Conservation (phyloP, 2,113 vertebrate genomes). For the Neodon shergylaensis region DNA sequence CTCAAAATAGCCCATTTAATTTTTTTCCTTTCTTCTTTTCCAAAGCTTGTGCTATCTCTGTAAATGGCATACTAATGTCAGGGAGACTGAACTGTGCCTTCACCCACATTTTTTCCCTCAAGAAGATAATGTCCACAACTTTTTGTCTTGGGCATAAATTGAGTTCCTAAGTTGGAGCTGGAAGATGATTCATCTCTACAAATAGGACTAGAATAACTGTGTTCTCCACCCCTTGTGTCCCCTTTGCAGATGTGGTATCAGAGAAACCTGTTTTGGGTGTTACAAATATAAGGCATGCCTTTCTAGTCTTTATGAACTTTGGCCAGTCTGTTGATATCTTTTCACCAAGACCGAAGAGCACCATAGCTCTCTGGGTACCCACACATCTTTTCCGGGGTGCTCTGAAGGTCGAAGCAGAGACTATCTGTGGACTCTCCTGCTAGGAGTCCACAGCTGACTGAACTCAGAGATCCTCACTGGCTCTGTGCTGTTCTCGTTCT, state of each 20-base stretch:
- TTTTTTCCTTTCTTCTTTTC: not conserved
- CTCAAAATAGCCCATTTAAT: not conserved
- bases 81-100: not conserved
- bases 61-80: not conserved
- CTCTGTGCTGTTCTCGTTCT: not conserved
- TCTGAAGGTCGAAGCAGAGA: not conserved
- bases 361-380: not conserved
- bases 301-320: not conserved
- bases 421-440: not conserved
- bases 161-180: not conserved
- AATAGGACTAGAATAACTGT: not conserved
- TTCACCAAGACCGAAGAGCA: not conserved
- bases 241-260: not conserved
- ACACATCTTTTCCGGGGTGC: not conserved
- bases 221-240: not conserved
- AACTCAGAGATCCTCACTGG: rapidly evolving
- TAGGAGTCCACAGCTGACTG: too few relatives aligned
- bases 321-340: not conserved
- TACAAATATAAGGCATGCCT: not conserved
- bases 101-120: not conserved
- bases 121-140: not conserved
- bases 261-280: not conserved
- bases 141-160: not conserved
- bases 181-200: not conserved
- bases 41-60: not conserved